Evolutionary conservation across 2,888 invertebrate genomes (phyloP), one percentile per base, ranked within the genome.

Genomic region (Melolontha melolontha): DNA sequence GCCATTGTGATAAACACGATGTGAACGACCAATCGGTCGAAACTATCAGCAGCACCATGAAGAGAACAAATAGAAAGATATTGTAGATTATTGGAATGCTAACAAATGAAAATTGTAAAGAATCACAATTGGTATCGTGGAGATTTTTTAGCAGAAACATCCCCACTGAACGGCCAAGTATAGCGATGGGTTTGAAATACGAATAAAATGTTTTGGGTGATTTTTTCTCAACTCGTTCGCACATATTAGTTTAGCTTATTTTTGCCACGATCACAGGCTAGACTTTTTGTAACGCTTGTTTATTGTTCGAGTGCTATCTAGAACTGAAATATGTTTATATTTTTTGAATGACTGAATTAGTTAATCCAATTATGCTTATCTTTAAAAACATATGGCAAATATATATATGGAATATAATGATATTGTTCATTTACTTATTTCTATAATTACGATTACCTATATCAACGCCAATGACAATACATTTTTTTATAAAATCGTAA

Each of bases 121-220:
- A 6, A 1, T 62, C 22, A 8, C 55, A 55, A 42, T 64, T 54
- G 10, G 7, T 12, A n/a, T 12, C 55, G 12, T 68, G 59, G 10
- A 77, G 54, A 64, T 76, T 75, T 71, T 75, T 70, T 14, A 77
- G 22, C 8, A 76, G 75, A 59, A 76, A 72, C 7, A 75, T 72
- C 10, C 77, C 77, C 39, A 71, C 14, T 1, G 70, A 11, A 70
- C 74, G 75, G 54, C 72, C 70, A 4, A 73, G 44, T 4, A 75
- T 17, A n/a, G 73, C 75, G 5, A 76, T 67, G 12, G 76, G 75
- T 41, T 73, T 71, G 40, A 76, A 75, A 59, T 75, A 75, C 70
- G 70, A 76, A 57, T 73, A 77, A 66, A 77, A 77, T 5, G 73
- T 67, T 66, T 71, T 72, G 22, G 16, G 50, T 14, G 29, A 6